Percentiles rank a stretch among this genome's conserved stretches.
Conservation (phyloP, 2,797 vertebrate species). For the Coregonus suidteri region DNA sequence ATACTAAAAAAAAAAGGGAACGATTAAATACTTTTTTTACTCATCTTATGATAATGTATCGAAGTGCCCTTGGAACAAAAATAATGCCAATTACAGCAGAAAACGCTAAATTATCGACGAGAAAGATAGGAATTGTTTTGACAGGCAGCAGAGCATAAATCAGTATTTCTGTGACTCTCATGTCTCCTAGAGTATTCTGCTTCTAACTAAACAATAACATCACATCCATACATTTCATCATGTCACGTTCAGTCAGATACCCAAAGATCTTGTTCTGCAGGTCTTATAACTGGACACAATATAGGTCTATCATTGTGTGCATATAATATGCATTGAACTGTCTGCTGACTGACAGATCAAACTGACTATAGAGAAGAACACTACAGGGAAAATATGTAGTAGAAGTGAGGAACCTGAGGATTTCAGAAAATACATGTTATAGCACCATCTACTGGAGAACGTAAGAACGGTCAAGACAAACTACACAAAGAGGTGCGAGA, state of each 20-base stretch:
- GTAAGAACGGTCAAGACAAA: background rate
- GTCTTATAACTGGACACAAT: background rate
- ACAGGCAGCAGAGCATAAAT: background rate
- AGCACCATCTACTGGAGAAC: slow-evolving; percentile 1
- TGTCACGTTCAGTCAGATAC: background rate
- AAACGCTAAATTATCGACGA: background rate
- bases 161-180: background rate
- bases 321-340: slow-evolving; percentile 1
- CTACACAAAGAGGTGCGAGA: background rate
- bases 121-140: background rate
- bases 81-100: background rate
- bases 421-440: background rate
- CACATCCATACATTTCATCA: background rate
- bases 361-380: background rate
- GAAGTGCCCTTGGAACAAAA: background rate
- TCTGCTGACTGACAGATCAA: slow-evolving; percentile 5
- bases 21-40: background rate
- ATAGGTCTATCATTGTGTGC: background rate
- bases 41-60: background rate
- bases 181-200: background rate
- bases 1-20: background rate
- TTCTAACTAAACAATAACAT: background rate
- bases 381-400: background rate
- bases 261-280: too few species aligned
- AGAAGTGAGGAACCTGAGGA: slow-evolving; percentile 1